Evolutionary conservation across 2,888 invertebrate genomes (phyloP).

Genomic region (Leistus spinibarbis): DNA sequence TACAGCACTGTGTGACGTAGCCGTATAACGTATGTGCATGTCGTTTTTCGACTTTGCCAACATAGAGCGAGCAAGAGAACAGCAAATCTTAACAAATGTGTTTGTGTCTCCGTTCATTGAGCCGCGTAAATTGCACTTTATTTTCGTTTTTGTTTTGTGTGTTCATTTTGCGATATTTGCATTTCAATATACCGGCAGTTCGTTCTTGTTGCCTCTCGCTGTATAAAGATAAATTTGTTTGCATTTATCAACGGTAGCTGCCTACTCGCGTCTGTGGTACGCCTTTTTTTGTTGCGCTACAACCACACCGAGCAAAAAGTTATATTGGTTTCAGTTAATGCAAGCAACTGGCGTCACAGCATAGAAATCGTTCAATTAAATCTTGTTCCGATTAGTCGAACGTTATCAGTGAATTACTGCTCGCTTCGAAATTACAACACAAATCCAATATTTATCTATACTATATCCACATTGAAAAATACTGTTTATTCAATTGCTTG

Average conservation of each 20-base stretch:
- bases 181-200: conserved; percentile 43
- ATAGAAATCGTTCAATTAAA: not conserved
- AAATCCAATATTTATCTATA: not conserved
- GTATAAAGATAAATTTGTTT: conserved; percentile 44
- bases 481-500: too few species aligned
- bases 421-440: not conserved
- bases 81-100: conserved; percentile 33
- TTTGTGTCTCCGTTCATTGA: conserved; percentile 39
- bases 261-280: conserved; percentile 17
- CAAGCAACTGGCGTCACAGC: not conserved
- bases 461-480: too few species aligned
- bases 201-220: conserved; percentile 40
- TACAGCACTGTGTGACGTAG: conserved; percentile 1
- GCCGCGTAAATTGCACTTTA: conserved; percentile 43
- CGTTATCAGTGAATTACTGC: not conserved
- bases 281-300: conserved; percentile 37
- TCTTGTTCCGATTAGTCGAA: not conserved
- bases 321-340: conserved; percentile 38
- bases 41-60: conserved; percentile 36
- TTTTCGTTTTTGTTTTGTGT: conserved; percentile 39
- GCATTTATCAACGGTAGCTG: conserved; percentile 43
- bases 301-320: conserved; percentile 41
- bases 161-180: conserved; percentile 43
- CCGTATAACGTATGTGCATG: conserved; percentile 8
- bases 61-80: conserved; percentile 24